phyloP scores from a whole-genome alignment of 2,888 invertebrate genomes.

The Andrena hattorfiana region DNA sequence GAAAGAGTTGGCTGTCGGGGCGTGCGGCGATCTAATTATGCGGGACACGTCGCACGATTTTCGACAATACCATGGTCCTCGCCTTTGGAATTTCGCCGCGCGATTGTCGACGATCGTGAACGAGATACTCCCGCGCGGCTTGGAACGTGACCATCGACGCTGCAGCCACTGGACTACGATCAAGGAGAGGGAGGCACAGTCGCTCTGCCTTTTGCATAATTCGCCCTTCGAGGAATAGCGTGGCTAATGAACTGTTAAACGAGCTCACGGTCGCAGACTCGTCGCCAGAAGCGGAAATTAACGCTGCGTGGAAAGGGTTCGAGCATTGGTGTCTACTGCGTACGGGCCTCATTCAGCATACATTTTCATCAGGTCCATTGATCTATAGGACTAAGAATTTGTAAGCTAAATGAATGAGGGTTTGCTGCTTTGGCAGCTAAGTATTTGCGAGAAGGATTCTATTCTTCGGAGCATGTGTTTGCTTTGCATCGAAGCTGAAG shows the following conservation, averaged over 20 bases:
- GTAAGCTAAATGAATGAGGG: not conserved
- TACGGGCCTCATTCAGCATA: not conserved
- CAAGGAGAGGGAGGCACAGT: slow-evolving; percentile 34
- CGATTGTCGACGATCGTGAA: slow-evolving; percentile 60
- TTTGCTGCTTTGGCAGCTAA: slow-evolving; percentile 6
- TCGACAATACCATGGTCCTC: slow-evolving; percentile 43
- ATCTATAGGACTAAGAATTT: not conserved
- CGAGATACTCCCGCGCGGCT: slow-evolving; percentile 49
- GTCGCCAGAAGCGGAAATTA: slow-evolving; percentile 63
- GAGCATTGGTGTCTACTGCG: slow-evolving; percentile 2
- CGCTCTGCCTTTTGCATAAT: slow-evolving; percentile 67
- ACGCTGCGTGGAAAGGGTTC: slow-evolving; percentile 43
- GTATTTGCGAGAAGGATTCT: not conserved
- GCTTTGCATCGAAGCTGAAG: too few species aligned
- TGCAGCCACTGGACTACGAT: slow-evolving; percentile 24
- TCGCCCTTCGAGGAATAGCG: slow-evolving; percentile 63
- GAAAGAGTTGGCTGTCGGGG: not conserved
- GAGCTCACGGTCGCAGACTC: slow-evolving; percentile 67
- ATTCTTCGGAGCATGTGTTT: too few species aligned
- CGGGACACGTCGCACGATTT: slow-evolving; percentile 49
- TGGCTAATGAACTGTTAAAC: slow-evolving; percentile 77
- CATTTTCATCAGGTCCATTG: slow-evolving; percentile 2
- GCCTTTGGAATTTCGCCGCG: slow-evolving; percentile 33
- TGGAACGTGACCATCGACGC: slow-evolving; percentile 57
- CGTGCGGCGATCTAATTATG: slow-evolving; percentile 39